phyloP scores from a whole-genome alignment of 1,140 invertebrate species.

The Penaeus indicus region DNA sequence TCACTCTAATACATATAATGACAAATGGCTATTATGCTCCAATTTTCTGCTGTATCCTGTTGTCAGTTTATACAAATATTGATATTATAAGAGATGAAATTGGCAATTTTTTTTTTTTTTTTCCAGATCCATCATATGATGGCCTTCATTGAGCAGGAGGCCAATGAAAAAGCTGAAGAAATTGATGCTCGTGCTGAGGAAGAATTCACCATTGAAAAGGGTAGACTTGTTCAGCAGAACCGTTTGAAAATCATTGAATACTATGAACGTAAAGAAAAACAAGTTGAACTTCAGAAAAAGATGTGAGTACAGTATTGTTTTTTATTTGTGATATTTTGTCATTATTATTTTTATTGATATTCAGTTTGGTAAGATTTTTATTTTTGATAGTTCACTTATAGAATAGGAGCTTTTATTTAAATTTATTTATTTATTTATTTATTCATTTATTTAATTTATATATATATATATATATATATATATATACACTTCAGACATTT shows the following conservation, averaged over 20 bases:
- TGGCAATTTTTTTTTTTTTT: slow-evolving; percentile 56
- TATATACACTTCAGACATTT: no score
- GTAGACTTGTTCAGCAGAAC: slow-evolving; percentile 96
- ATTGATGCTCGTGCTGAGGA: slow-evolving; percentile 99
- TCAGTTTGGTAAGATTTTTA: background rate
- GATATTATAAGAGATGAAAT: background rate
- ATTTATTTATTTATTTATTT: slow-evolving; percentile 8
- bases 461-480: no score
- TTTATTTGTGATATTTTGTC: no score
- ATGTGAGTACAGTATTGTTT: slow-evolving; percentile 77
- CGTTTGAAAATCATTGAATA: slow-evolving; percentile 99
- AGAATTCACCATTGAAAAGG: slow-evolving; percentile 99
- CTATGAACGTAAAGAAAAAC: slow-evolving; percentile 99
- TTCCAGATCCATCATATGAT: slow-evolving; percentile 99
- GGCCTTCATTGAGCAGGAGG: slow-evolving; percentile 99
- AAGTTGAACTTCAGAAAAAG: slow-evolving; percentile 99
- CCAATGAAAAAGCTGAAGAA: slow-evolving; percentile 99
- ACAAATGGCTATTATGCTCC: no score
- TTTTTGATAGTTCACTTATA: slow-evolving; percentile 2
- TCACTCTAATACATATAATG: no score
- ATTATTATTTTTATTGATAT: background rate
- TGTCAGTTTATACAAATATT: no score
- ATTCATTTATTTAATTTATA: background rate
- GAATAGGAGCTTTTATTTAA: slow-evolving; percentile 28
- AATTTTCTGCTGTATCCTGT: no score